Evolutionary conservation across 2,113 vertebrate species (phyloP).

Genomic region (Andinoacara biseriatus): DNA sequence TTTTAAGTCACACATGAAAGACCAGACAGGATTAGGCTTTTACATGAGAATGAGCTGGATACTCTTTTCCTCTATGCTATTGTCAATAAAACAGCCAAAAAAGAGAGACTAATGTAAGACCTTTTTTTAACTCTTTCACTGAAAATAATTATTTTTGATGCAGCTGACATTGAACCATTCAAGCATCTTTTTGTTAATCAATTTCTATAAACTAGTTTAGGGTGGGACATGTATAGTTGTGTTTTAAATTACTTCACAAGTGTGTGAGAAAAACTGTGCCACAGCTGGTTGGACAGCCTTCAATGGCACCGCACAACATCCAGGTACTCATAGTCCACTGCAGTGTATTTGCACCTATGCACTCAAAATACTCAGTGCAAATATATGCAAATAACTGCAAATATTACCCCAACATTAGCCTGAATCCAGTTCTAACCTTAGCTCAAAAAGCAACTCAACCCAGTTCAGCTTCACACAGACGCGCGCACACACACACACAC

Average conservation of each 20-base stretch:
- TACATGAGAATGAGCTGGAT: not conserved
- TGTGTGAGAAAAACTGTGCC: accelerated
- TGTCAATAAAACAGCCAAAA: not conserved
- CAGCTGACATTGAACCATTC: not conserved
- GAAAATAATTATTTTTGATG: too few relatives aligned
- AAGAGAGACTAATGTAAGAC: too few relatives aligned
- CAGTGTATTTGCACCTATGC: accelerated
- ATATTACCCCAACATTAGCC: not conserved
- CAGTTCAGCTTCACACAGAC: not conserved
- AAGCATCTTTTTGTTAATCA: not conserved
- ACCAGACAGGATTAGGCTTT: conserved; percentile 39
- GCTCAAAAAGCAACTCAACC: not conserved
- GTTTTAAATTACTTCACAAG: too few relatives aligned
- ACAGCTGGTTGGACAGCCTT: too few relatives aligned
- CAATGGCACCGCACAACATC: not conserved
- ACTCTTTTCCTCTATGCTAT: not conserved
- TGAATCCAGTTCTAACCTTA: not conserved
- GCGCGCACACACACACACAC: not conserved
- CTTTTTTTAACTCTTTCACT: not conserved
- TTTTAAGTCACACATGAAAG: conserved; percentile 62
- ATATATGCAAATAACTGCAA: not conserved
- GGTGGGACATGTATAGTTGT: too few relatives aligned
- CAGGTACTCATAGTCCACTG: too few relatives aligned
- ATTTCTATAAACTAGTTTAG: not conserved
- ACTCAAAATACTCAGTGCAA: not conserved